Evolutionary conservation across 2,888 invertebrate species (phyloP), one percentile per base, ranked within the genome.

Genomic region (Tiphia femorata): DNA sequence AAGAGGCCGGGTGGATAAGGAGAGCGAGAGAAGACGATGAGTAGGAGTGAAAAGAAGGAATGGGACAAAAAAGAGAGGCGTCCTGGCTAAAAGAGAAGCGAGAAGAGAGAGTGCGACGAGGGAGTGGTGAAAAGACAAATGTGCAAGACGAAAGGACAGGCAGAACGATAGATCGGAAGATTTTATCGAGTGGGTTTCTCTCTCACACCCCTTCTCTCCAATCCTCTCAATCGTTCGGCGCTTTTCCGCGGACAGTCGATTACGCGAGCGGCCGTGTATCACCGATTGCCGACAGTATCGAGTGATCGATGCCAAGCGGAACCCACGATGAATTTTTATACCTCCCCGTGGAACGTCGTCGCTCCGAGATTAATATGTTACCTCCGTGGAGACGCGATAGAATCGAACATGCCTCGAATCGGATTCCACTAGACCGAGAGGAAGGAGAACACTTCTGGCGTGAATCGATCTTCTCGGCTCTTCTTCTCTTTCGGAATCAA

Each of bases 101-200:
- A n/a, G n/a, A n/a, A n/a, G n/a, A n/a, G n/a, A n/a, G n/a, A n/a
- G n/a, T n/a, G n/a, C 52, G 51, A 23, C 54, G 58, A 44, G 52
- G n/a, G n/a, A n/a, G n/a, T n/a, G n/a, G n/a, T n/a, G n/a, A n/a
- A n/a, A n/a, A n/a, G n/a, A n/a, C n/a, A n/a, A n/a, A n/a, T n/a
- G n/a, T n/a, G n/a, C n/a, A n/a, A n/a, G n/a, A n/a, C n/a, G n/a
- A n/a, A n/a, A n/a, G n/a, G n/a, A n/a, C n/a, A n/a, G n/a, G n/a
- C n/a, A n/a, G n/a, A n/a, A 51, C 44, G 57, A 65, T 58, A 55
- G 69, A 68, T 67, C 69, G 62, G 68, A 67, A 68, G 59, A 21
- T 53, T 62, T 55, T 55, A 51, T 64, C 52, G 54, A 33, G 41
- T 25, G 27, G 37, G 29, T 30, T 4, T n/a, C n/a, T n/a, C n/a